A percentile compares a stretch with the other conserved stretches of the same genome.
These are phyloP conservation scores for Proctacanthus coquilletti DNA, from an alignment of 1,140 invertebrate genomes.

Conservation along the genomic window DNA sequence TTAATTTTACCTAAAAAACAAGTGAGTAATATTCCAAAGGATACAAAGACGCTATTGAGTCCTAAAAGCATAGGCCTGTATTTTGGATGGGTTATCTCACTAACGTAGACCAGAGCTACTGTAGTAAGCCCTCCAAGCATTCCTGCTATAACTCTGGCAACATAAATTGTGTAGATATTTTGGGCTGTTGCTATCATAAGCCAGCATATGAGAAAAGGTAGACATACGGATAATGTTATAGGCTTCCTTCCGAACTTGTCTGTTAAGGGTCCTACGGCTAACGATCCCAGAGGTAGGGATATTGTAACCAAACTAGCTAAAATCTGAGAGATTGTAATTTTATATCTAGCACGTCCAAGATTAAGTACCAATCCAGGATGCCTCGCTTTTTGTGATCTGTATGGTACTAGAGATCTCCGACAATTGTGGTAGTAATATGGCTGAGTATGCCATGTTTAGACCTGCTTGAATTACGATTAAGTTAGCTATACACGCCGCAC, in stretches of 20 bases:
- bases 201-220: conserved; percentile 44
- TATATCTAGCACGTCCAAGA: conserved; percentile 3
- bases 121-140: conserved; percentile 35
- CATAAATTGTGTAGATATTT: conserved; percentile 30
- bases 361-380: conserved; percentile 37
- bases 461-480: conserved; percentile 35
- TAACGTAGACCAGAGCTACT: conserved; percentile 37
- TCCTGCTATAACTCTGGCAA: conserved; percentile 34
- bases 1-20: conserved; percentile 18
- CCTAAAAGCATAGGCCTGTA: conserved; percentile 36
- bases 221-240: conserved; percentile 34
- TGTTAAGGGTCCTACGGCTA: conserved; percentile 39
- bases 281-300: conserved; percentile 35
- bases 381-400: conserved; percentile 18
- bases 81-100: conserved; percentile 37
- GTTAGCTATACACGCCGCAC: conserved; percentile 30
- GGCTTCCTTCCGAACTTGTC: conserved; percentile 46
- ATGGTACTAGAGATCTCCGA: conserved; percentile 17
- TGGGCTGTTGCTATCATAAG: conserved; percentile 31
- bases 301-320: conserved; percentile 39
- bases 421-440: conserved; percentile 33
- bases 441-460: conserved; percentile 37
- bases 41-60: conserved; percentile 39
- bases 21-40: conserved; percentile 38
- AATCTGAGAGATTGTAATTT: conserved; percentile 12